phyloP scores from a whole-genome alignment of 1,140 invertebrate species.

The Dufourea novaeangliae region DNA sequence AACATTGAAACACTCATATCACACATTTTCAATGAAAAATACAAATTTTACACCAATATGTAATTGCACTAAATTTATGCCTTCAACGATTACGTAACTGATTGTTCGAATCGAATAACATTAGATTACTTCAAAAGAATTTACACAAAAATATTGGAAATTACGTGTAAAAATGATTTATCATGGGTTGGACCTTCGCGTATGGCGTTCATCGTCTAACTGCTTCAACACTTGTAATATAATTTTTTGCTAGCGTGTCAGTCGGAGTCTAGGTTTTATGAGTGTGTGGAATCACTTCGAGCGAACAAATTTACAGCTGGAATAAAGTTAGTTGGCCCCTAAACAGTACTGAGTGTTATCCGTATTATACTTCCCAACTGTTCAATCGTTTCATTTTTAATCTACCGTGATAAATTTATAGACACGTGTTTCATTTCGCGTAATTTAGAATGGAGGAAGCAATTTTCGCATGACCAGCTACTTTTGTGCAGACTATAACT shows the following conservation, averaged over 20 bases:
- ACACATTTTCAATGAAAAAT: no score
- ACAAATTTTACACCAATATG: no score
- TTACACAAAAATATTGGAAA: neutral
- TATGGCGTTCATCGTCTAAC: neutral
- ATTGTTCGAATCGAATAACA: neutral
- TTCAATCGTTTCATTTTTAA: neutral
- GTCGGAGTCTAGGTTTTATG: neutral
- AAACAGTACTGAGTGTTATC: neutral
- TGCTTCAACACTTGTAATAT: neutral
- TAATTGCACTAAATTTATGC: neutral
- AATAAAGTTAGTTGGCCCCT: neutral
- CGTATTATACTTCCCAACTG: neutral
- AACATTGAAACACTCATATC: no score
- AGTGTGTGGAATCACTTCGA: neutral
- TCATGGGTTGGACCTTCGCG: neutral
- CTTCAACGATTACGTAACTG: neutral
- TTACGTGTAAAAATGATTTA: neutral
- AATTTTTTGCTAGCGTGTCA: conserved; percentile 16
- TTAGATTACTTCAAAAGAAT: neutral
- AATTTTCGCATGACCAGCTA: neutral
- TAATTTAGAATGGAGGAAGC: neutral
- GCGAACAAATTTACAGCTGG: neutral
- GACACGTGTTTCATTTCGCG: neutral
- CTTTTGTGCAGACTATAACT: neutral
- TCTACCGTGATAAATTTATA: neutral